A percentile compares a stretch with the other conserved stretches of the same genome.
Conservation (phyloP, 1,140 invertebrate species). For the Anastrepha obliqua region DNA sequence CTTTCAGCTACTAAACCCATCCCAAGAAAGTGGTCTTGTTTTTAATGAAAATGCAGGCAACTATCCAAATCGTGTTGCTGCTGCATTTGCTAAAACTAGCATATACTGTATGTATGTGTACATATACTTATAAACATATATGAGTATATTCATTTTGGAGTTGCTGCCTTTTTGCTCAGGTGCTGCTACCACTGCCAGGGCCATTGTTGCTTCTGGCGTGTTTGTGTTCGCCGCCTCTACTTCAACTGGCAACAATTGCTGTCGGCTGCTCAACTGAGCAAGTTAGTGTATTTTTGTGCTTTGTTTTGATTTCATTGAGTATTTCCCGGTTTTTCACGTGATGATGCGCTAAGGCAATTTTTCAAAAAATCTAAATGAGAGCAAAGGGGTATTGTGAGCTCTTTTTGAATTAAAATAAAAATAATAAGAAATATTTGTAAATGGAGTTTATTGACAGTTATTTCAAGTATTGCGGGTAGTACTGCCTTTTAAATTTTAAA, state of each 20-base stretch:
- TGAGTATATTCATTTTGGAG: background rate
- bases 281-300: background rate
- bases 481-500: too few relatives aligned
- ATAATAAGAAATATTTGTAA: too few relatives aligned
- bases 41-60: constrained; percentile 57
- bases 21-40: constrained; percentile 66
- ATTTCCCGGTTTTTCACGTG: background rate
- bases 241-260: background rate
- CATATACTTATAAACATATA: background rate
- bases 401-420: too few relatives aligned
- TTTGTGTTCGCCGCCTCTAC: constrained; percentile 1
- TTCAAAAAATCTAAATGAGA: too few relatives aligned
- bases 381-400: too few relatives aligned
- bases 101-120: background rate
- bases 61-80: constrained; percentile 37
- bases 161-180: background rate
- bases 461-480: too few relatives aligned
- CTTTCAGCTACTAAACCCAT: constrained; percentile 72
- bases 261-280: constrained; percentile 4
- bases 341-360: background rate
- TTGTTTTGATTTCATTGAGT: background rate
- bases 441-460: too few relatives aligned
- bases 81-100: background rate
- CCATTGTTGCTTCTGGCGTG: background rate
- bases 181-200: constrained; percentile 19